Conservation (phyloP, 2,797 vertebrate species). For the Decapterus maruadsi region DNA sequence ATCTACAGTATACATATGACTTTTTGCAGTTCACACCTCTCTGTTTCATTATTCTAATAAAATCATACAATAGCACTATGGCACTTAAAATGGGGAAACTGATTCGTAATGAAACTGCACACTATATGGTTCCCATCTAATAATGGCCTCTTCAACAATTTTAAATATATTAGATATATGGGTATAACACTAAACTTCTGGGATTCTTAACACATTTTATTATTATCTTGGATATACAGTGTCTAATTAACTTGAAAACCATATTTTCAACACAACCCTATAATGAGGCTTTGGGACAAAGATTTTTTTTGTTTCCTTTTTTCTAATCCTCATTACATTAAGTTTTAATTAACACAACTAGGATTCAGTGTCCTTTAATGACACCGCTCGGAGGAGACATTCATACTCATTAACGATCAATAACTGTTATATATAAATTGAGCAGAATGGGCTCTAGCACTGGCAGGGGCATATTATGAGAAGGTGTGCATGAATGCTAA, state of each 20-base stretch:
- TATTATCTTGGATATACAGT: constrained; percentile 46
- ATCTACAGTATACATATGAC: neutral
- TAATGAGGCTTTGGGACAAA: constrained; percentile 43
- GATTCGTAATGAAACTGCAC: constrained; percentile 24
- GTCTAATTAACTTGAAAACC: constrained; percentile 60
- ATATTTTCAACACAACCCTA: constrained; percentile 44
- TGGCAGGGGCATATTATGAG: neutral
- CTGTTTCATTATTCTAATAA: constrained; percentile 22
- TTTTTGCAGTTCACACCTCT: constrained; percentile 10
- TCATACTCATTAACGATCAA: constrained; percentile 65
- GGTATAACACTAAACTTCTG: constrained; percentile 24
- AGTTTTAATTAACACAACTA: constrained; percentile 72
- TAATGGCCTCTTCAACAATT: constrained; percentile 27
- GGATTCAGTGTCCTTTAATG: constrained; percentile 67
- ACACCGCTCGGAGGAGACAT: constrained; percentile 55
- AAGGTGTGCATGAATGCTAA: constrained; percentile 9
- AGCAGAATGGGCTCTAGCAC: constrained; percentile 2
- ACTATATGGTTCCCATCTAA: neutral
- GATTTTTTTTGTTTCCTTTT: constrained; percentile 17
- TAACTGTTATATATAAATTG: constrained; percentile 50
- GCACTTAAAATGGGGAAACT: constrained; percentile 27
- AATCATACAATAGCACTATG: constrained; percentile 24
- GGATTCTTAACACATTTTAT: constrained; percentile 33
- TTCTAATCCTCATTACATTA: constrained; percentile 53
- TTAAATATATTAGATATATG: constrained; percentile 40